These are phyloP conservation scores for Cynopterus brachyotis DNA, from an alignment of 2,113 vertebrate genomes.

Conservation along the genomic window DNA sequence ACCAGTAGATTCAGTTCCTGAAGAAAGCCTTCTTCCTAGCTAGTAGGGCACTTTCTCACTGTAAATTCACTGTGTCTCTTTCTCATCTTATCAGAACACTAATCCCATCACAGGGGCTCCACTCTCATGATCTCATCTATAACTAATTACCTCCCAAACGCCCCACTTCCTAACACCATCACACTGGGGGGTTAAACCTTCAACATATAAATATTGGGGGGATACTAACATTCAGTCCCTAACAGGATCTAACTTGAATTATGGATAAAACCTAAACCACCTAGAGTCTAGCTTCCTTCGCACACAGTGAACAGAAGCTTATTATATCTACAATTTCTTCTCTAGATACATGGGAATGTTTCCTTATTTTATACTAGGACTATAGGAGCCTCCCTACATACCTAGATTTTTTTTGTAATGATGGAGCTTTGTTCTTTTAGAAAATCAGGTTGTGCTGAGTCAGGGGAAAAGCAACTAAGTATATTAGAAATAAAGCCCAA, in stretches of 20 bases:
- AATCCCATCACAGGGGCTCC: not conserved
- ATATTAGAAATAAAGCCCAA: constrained; percentile 13
- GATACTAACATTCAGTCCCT: not conserved
- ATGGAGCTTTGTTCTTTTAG: constrained; percentile 10
- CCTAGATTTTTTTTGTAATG: not conserved
- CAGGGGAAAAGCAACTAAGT: not conserved
- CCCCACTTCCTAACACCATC: not conserved
- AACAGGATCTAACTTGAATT: not conserved
- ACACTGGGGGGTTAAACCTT: not conserved
- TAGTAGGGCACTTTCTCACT: not conserved
- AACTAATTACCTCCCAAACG: not conserved
- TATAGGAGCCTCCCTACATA: not conserved
- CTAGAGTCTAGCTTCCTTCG: not conserved
- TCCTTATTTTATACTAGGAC: not conserved
- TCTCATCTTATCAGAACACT: not conserved
- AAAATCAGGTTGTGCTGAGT: not conserved
- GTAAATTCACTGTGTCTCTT: not conserved
- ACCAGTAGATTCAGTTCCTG: not conserved
- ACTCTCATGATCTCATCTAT: not conserved
- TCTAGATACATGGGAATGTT: not conserved
- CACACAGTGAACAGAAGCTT: not conserved
- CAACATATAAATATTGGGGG: not conserved
- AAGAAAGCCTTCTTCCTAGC: not conserved
- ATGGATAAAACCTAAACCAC: not conserved
- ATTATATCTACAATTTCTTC: not conserved